A percentile compares a stretch with the other conserved stretches of the same genome.
phyloP scores from a whole-genome alignment of 2,113 vertebrate species.

The Gambusia holbrooki region DNA sequence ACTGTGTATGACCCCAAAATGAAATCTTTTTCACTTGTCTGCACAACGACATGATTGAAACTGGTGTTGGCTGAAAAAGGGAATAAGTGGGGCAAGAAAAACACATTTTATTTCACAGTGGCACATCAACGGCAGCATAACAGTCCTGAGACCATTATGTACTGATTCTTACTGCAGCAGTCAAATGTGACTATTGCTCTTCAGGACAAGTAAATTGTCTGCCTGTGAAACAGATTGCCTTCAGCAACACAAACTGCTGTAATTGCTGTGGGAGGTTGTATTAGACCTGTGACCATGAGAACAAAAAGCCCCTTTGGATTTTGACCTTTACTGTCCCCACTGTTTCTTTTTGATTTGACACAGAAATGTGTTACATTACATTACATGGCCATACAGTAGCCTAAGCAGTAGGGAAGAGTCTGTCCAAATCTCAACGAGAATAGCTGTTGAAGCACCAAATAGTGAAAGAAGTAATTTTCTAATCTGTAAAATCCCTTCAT shows the following conservation, averaged over 20 bases:
- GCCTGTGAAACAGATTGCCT: neutral
- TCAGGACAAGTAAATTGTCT: neutral
- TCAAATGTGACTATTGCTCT: neutral
- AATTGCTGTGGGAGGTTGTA: neutral
- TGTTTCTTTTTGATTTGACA: neutral
- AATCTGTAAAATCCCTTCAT: neutral
- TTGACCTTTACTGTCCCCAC: neutral
- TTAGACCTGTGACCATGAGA: neutral
- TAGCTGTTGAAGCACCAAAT: neutral
- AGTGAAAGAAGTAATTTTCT: neutral
- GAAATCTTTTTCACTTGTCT: neutral
- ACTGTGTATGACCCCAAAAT: neutral
- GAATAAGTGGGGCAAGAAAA: neutral
- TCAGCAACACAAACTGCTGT: neutral
- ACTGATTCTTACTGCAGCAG: neutral
- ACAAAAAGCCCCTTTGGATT: neutral
- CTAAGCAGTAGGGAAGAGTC: too few relatives aligned
- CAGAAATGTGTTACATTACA: neutral
- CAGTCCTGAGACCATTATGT: neutral
- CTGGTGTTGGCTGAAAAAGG: too few relatives aligned
- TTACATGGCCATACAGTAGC: too few relatives aligned
- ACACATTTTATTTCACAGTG: neutral
- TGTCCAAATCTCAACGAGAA: neutral
- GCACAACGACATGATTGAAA: neutral
- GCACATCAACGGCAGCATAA: too few relatives aligned